Evolutionary conservation across 2,113 vertebrate genomes (phyloP).

Genomic region (Puntigrus tetrazona): DNA sequence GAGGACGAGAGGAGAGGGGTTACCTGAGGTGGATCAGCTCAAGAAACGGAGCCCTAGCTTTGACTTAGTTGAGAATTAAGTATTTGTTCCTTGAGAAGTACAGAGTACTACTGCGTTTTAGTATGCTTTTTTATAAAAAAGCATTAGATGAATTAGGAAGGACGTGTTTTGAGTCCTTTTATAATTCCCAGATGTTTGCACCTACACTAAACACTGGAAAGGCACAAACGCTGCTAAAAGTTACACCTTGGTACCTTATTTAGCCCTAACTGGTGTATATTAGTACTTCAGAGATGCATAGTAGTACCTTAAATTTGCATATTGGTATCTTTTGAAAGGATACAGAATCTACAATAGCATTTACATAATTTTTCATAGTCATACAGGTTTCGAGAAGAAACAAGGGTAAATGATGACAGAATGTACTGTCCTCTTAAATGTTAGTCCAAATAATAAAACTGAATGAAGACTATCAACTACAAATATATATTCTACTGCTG

Average conservation of each 20-base stretch:
- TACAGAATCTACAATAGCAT: too few relatives aligned
- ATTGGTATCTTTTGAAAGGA: too few relatives aligned
- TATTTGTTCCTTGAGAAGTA: neutral
- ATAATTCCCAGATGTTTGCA: neutral
- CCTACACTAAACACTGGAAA: neutral
- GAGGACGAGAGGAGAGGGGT: constrained; percentile 42
- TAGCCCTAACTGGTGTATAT: neutral
- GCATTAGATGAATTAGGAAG: neutral
- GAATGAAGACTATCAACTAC: neutral
- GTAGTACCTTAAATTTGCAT: neutral
- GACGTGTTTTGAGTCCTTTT: neutral
- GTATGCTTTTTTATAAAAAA: neutral
- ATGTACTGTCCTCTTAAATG: neutral
- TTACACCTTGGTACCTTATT: too few relatives aligned
- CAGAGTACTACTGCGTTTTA: neutral
- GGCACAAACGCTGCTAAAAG: neutral
- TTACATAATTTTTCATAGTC: neutral
- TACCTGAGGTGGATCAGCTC: constrained; percentile 39
- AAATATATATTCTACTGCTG: neutral
- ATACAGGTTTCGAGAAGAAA: neutral
- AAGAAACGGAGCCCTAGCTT: neutral
- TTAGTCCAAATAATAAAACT: neutral
- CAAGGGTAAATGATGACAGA: neutral
- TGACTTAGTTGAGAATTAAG: neutral
- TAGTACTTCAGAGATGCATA: neutral